Evolutionary conservation across 1,140 invertebrate genomes (phyloP).

Genomic region (Atta texana): DNA sequence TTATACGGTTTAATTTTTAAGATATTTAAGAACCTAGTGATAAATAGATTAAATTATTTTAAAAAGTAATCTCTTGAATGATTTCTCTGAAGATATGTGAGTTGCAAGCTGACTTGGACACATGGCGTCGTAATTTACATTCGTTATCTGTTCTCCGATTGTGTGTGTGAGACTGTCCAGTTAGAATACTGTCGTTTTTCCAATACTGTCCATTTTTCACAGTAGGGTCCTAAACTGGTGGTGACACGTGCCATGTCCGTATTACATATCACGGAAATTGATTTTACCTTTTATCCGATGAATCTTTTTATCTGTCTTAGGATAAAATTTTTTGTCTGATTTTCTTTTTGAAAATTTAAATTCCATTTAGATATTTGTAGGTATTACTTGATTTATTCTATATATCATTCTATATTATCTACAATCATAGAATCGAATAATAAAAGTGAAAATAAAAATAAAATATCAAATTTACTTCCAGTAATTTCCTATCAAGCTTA

Average conservation of each 20-base stretch:
- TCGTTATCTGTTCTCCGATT: slow-evolving; percentile 1
- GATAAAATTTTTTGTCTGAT: not conserved
- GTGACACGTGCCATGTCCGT: slow-evolving; percentile 26
- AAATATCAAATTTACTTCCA: not conserved
- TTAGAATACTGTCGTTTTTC: slow-evolving; percentile 29
- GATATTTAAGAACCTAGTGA: not conserved
- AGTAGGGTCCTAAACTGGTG: not conserved
- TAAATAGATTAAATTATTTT: not conserved
- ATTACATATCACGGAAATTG: slow-evolving; percentile 19
- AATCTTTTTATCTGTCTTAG: not conserved
- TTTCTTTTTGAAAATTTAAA: not conserved
- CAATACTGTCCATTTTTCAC: slow-evolving; percentile 14
- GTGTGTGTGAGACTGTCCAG: not conserved
- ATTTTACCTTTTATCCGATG: slow-evolving; percentile 15
- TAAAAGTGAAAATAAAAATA: too few species aligned
- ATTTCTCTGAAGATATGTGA: not conserved
- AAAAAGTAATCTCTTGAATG: not conserved
- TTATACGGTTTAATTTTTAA: not conserved
- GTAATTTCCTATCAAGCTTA: not conserved
- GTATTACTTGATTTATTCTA: not conserved
- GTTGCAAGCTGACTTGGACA: slow-evolving; percentile 3
- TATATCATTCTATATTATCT: not conserved
- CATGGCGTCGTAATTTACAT: slow-evolving; percentile 12
- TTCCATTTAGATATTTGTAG: not conserved
- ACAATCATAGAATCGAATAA: not conserved